Base-by-base conservation (phyloP, 1,140 invertebrate species). In the Eumaeus atala region DNA sequence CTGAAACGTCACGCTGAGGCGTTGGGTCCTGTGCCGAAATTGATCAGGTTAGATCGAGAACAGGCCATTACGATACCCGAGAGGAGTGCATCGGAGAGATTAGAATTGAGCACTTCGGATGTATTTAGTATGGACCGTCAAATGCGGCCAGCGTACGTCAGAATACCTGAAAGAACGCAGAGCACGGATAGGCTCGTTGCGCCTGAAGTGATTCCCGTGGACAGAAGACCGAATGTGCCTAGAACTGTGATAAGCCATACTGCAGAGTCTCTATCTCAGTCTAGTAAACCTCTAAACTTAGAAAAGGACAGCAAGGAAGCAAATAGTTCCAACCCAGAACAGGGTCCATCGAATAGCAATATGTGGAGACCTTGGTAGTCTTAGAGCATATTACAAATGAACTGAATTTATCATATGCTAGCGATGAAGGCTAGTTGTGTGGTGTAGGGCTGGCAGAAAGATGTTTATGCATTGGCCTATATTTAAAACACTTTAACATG, bases 341-440 rank as follows among this genome's bases (percentile, higher is more conserved):
- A 84, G 47, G 73, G 78, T 1, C 59, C 74, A 5, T 75, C 72
- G 0, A 74, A 67, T 54, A 58, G 83, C 82, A n/a, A n/a, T 49
- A 78, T 86, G 76, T 86, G 83, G 83, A 58, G 83, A 37, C 83
- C 83, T 9, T 86, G 83, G 83, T 86, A 64, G 73, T 18, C 0
- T 14, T 14, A 28, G 21, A 28, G 16, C 16, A 16, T 17, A 9
- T 1, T 16, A 14, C 14, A 11, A 40, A 40, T 7, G 8, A 1
- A 3, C n/a, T 40, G 21, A 6, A 28, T 28, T 3, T 28, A 28
- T 28, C 21, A 28, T 28, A 28, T 28, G 6, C 21, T 6, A 28
- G 21, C 21, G 21, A 28, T 6, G 2, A 28, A 6, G 21, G 2
- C 21, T 28, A 6, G 21, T 6, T 28, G 21, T 6, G 21, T 28